Conservation (phyloP, 2,797 vertebrate genomes). For the Gymnoscopelus microlampas region DNA sequence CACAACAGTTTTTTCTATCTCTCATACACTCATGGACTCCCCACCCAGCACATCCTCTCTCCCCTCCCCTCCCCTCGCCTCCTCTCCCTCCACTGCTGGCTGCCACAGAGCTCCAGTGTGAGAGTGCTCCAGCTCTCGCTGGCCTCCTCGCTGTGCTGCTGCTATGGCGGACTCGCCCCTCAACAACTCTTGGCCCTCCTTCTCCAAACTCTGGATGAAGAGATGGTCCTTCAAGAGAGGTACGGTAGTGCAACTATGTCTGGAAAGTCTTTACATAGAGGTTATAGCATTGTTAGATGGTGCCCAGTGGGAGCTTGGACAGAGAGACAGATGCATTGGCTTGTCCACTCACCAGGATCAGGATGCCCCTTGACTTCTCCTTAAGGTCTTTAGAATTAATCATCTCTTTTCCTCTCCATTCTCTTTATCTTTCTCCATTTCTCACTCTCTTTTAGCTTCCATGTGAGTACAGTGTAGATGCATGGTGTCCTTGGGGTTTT, state of each 20-base stretch:
- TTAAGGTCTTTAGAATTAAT: no score
- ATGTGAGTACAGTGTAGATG: background rate
- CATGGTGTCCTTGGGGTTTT: conserved; percentile 38
- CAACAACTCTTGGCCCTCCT: conserved; percentile 96
- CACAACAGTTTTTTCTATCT: background rate
- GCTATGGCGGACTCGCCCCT: conserved; percentile 91
- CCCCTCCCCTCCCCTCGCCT: conserved; percentile 1
- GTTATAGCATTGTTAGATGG: background rate
- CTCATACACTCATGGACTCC: conserved; percentile 1
- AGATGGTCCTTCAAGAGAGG: conserved; percentile 97
- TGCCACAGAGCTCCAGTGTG: conserved; percentile 48
- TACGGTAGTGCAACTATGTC: conserved; percentile 64
- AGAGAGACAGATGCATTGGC: no score
- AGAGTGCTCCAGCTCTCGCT: conserved; percentile 54
- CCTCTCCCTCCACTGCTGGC: conserved; percentile 28
- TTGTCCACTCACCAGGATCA: no score
- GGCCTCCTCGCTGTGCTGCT: conserved; percentile 52
- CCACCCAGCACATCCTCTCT: background rate
- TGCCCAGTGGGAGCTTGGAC: no score
- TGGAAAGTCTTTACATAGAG: conserved; percentile 2
- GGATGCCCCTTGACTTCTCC: no score
- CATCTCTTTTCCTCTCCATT: background rate
- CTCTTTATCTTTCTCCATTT: background rate
- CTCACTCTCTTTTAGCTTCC: conserved; percentile 2
- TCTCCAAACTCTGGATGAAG: conserved; percentile 95